These are phyloP conservation scores for Toxotes lorentzi DNA, from an alignment of 2,797 vertebrate species.

Conservation along the genomic window DNA sequence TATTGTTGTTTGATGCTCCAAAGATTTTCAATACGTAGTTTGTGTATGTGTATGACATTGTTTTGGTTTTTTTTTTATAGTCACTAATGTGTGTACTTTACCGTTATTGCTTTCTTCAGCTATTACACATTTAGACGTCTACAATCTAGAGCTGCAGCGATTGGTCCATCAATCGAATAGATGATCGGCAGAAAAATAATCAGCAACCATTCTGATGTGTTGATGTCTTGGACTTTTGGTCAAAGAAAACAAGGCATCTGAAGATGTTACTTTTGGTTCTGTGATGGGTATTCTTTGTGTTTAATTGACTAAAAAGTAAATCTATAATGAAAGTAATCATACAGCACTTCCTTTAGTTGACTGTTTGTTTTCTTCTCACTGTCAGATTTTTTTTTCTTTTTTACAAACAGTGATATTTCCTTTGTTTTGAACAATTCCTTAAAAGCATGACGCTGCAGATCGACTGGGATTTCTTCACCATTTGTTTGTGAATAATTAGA, in stretches of 20 bases:
- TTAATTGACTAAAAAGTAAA: background rate
- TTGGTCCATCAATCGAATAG: no score
- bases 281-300: background rate
- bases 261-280: background rate
- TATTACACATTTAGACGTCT: background rate
- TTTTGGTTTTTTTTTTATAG: background rate
- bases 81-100: background rate
- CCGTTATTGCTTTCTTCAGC: background rate
- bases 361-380: no score
- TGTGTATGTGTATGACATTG: background rate
- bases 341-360: background rate
- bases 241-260: background rate
- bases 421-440: slow-evolving; percentile 38
- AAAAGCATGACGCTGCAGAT: slow-evolving; percentile 9
- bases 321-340: background rate
- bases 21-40: background rate
- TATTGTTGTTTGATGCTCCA: background rate
- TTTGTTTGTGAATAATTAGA: slow-evolving; percentile 64
- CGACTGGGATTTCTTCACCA: slow-evolving; percentile 44
- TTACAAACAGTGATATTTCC: slow-evolving; percentile 42
- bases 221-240: background rate
- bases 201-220: background rate
- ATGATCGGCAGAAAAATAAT: background rate
- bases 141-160: background rate
- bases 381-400: no score